These are phyloP conservation scores for Mimas tiliae DNA, from an alignment of 2,888 invertebrate species.

Conservation along the genomic window DNA sequence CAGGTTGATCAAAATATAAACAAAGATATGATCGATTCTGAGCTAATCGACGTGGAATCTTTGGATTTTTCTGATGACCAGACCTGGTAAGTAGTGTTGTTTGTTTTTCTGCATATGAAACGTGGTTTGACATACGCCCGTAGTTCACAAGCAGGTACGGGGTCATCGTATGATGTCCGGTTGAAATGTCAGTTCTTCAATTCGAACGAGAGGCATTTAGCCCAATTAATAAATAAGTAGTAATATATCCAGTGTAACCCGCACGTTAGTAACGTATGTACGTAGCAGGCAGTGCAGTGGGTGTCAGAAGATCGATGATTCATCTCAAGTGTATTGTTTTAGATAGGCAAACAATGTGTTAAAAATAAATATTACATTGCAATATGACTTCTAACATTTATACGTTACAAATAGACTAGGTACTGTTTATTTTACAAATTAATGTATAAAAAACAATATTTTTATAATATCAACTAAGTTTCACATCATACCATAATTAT, in stretches of 20 bases:
- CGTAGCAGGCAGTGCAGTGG: conserved; percentile 8
- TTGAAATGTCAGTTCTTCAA: conserved; percentile 27
- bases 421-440: not conserved
- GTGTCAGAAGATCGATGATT: conserved; percentile 13
- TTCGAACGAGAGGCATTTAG: conserved; percentile 28
- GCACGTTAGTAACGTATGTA: conserved; percentile 18
- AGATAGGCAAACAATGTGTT: not conserved
- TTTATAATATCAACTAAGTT: too few relatives aligned
- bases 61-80: conserved; percentile 84
- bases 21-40: conserved; percentile 83
- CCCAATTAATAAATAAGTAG: conserved; percentile 35
- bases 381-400: not conserved
- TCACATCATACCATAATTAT: not conserved
- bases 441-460: not conserved
- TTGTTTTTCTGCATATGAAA: conserved; percentile 34
- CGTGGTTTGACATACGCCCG: not conserved
- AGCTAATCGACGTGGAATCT: conserved; percentile 84
- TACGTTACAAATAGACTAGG: not conserved
- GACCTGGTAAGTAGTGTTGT: conserved; percentile 79
- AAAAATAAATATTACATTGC: conserved; percentile 21
- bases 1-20: conserved; percentile 82
- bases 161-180: conserved; percentile 28
- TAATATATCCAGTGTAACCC: conserved; percentile 35
- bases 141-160: conserved; percentile 4
- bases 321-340: not conserved